A percentile compares a stretch with the other conserved stretches of the same genome.
phyloP scores from a whole-genome alignment of 2,888 invertebrate genomes.

The Rhingia rostrata region DNA sequence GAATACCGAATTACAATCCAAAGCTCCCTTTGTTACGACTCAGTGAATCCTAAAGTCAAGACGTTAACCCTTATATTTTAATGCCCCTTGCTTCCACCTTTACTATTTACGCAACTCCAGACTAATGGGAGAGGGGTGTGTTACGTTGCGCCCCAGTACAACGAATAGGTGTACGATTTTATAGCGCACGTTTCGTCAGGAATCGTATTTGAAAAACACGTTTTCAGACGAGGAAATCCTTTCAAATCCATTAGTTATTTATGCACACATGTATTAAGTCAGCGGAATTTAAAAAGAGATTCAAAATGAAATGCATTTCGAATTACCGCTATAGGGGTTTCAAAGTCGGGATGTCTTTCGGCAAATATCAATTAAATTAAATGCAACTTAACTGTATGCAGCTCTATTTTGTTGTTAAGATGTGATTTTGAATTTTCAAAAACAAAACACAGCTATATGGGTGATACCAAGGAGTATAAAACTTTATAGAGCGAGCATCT shows the following conservation, averaged over 20 bases:
- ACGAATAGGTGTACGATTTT: constrained; percentile 66
- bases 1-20: constrained; percentile 19
- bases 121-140: constrained; percentile 14
- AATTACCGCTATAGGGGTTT: constrained; percentile 23
- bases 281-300: constrained; percentile 30
- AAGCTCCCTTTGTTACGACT: neutral
- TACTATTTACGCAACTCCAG: constrained; percentile 15
- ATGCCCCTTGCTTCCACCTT: constrained; percentile 43
- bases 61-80: constrained; percentile 50
- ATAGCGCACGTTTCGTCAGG: constrained; percentile 41
- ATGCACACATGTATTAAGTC: constrained; percentile 25
- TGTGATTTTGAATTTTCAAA: too few species aligned
- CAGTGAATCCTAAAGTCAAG: constrained; percentile 50
- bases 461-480: too few species aligned
- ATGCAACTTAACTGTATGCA: constrained; percentile 54
- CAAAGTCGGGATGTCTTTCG: constrained; percentile 7
- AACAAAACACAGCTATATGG: too few species aligned
- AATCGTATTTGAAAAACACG: constrained; percentile 49
- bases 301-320: constrained; percentile 22
- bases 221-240: constrained; percentile 43
- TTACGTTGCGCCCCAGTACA: constrained; percentile 23
- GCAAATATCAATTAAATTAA: constrained; percentile 63
- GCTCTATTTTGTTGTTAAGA: constrained; percentile 9
- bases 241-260: constrained; percentile 64
- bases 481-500: too few species aligned